A percentile compares a stretch with the other conserved stretches of the same genome.
Evolutionary conservation across 2,888 invertebrate species (phyloP).

Genomic region (Choristoneura rosaceana): DNA sequence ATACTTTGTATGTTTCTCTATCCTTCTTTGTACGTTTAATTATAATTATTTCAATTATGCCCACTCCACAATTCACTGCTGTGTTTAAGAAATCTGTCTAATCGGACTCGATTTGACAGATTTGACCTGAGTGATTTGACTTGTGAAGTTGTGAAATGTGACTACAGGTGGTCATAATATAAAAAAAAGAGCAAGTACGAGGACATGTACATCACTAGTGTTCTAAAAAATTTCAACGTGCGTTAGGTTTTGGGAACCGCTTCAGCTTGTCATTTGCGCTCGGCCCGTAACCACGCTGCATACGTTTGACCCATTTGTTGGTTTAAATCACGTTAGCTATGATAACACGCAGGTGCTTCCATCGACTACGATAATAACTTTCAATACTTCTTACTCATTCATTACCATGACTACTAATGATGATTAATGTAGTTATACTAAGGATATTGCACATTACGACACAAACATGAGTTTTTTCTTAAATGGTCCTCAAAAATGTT

Average conservation of each 20-base stretch:
- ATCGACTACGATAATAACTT: constrained; percentile 20
- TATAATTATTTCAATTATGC: too few species aligned
- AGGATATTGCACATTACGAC: not conserved
- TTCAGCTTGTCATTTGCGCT: constrained; percentile 21
- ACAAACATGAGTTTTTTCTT: not conserved
- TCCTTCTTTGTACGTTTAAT: too few species aligned
- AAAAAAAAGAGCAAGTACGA: too few species aligned
- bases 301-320: constrained; percentile 42
- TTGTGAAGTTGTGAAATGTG: too few species aligned
- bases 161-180: too few species aligned
- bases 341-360: constrained; percentile 43
- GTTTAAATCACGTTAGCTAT: constrained; percentile 43
- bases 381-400: constrained; percentile 9
- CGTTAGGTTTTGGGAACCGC: not conserved
- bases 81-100: too few species aligned
- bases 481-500: not conserved
- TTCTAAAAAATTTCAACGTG: not conserved
- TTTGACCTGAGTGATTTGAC: too few species aligned
- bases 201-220: too few species aligned
- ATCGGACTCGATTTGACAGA: too few species aligned
- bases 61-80: too few species aligned
- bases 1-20: too few species aligned
- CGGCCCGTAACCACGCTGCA: constrained; percentile 17
- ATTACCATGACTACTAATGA: not conserved
- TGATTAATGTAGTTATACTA: not conserved